Evolutionary conservation across 2,888 invertebrate species (phyloP).

Genomic region (Morpho achilles): DNA sequence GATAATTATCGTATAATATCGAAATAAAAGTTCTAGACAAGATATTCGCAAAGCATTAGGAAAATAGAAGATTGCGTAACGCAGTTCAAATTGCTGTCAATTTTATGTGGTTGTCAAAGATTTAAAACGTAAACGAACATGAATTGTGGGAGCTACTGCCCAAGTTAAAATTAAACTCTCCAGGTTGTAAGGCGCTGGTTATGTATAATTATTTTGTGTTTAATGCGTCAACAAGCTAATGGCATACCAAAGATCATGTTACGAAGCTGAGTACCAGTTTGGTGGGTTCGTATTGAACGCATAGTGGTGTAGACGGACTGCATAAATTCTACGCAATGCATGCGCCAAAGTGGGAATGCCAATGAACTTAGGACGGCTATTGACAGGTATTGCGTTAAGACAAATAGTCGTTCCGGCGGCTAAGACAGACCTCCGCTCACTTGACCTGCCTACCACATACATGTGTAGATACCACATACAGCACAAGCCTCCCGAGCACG

Average conservation of each 20-base stretch:
- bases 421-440: slow-evolving; percentile 71
- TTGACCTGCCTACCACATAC: slow-evolving; percentile 55
- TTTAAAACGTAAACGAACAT: slow-evolving; percentile 5
- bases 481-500: slow-evolving; percentile 67
- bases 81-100: too few species aligned
- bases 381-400: slow-evolving; percentile 78
- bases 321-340: slow-evolving; percentile 70
- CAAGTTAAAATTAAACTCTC: slow-evolving; percentile 37
- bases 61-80: too few species aligned
- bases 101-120: too few species aligned
- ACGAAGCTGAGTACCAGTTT: slow-evolving; percentile 61
- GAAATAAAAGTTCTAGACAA: too few species aligned
- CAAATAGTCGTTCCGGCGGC: slow-evolving; percentile 72
- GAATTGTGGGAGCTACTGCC: slow-evolving; percentile 38
- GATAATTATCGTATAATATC: too few species aligned
- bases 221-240: slow-evolving; percentile 71
- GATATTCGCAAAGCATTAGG: too few species aligned
- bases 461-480: slow-evolving; percentile 44
- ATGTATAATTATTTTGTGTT: slow-evolving; percentile 65
- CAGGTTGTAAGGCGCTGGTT: slow-evolving; percentile 46
- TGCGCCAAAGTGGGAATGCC: slow-evolving; percentile 75
- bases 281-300: slow-evolving; percentile 56
- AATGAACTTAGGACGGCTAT: slow-evolving; percentile 76
- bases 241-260: slow-evolving; percentile 67
- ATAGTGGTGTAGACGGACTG: slow-evolving; percentile 53